Evolutionary conservation across 2,797 vertebrate species (phyloP), one percentile per base, ranked within the genome.

Genomic region (Aeoliscus strigatus): DNA sequence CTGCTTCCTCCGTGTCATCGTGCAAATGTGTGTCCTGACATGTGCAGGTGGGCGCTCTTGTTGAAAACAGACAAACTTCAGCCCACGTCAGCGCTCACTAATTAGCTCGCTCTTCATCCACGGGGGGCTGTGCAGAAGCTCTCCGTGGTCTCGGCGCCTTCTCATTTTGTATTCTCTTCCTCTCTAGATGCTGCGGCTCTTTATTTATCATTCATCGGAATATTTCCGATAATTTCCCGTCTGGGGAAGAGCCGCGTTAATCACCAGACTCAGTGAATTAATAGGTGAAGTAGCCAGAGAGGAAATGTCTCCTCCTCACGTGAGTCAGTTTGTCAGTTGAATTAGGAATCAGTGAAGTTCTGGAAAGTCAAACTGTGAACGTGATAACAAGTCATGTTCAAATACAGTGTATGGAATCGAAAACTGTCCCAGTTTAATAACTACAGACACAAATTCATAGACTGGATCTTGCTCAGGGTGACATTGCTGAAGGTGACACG

Each of bases 21-120:
- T 49, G 57, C 6, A 50, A 54, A 57, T 31, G n/a, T 35, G 27
- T 13, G 21, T 59, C 51, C 38, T 27, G 27, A 39, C 27, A 45
- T 11, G 27, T 45, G 52, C 65, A 63, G 49, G 54, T 73, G 62
- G 43, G 32, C 33, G 24, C 10, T 55, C 52, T 33, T 21, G 45
- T 3, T 38, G 16, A 34, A 32, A 56, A 17, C 8, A 24, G 16
- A 15, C 9, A 47, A 37, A 52, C 13, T 10, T 17, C 14, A 1
- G 38, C 39, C 25, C 40, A 14, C 29, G 51, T 18, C 44, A 39
- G 43, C 21, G 36, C 27, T 29, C 26, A 14, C 34, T 60, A 42
- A 70, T 79, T 53, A 66, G 4, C 12, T 24, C 12, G 60, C 17
- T 47, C 23, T 58, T 61, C 31, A 52, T 48, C 56, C 56, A 47